phyloP scores from a whole-genome alignment of 2,888 invertebrate genomes.

The Anthophora plumipes region DNA sequence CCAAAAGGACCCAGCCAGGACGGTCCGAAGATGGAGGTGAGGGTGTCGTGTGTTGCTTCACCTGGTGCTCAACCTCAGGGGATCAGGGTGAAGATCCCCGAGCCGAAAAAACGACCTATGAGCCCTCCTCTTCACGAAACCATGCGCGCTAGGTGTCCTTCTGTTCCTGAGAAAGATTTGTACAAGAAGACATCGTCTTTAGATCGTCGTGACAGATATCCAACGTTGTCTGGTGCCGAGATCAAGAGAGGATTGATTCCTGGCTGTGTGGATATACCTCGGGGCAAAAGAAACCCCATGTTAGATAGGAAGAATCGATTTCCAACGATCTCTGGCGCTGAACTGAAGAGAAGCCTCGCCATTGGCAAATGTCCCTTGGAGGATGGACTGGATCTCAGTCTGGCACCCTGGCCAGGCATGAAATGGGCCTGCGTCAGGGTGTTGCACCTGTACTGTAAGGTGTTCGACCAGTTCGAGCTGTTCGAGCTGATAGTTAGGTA shows the following conservation, averaged over 20 bases:
- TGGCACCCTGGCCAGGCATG: slow-evolving; percentile 92
- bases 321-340: slow-evolving; percentile 81
- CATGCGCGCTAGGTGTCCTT: slow-evolving; percentile 78
- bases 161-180: slow-evolving; percentile 81
- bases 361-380: slow-evolving; percentile 84
- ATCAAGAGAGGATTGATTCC: slow-evolving; percentile 73
- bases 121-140: slow-evolving; percentile 74
- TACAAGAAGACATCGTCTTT: slow-evolving; percentile 79
- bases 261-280: slow-evolving; percentile 43
- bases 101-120: slow-evolving; percentile 79
- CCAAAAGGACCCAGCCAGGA: slow-evolving; percentile 81
- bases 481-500: slow-evolving; percentile 93
- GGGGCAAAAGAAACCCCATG: slow-evolving; percentile 77
- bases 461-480: slow-evolving; percentile 92
- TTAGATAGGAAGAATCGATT: slow-evolving; percentile 80
- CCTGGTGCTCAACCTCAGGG: slow-evolving; percentile 81
- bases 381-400: slow-evolving; percentile 85
- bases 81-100: slow-evolving; percentile 81
- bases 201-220: slow-evolving; percentile 80
- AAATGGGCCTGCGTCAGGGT: slow-evolving; percentile 93
- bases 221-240: slow-evolving; percentile 81
- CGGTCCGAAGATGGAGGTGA: slow-evolving; percentile 79
- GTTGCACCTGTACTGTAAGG: slow-evolving; percentile 94
- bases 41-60: slow-evolving; percentile 79
- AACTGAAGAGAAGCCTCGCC: slow-evolving; percentile 77